Base-by-base conservation (phyloP, 2,113 vertebrate genomes). In the Actinemys pallida region DNA sequence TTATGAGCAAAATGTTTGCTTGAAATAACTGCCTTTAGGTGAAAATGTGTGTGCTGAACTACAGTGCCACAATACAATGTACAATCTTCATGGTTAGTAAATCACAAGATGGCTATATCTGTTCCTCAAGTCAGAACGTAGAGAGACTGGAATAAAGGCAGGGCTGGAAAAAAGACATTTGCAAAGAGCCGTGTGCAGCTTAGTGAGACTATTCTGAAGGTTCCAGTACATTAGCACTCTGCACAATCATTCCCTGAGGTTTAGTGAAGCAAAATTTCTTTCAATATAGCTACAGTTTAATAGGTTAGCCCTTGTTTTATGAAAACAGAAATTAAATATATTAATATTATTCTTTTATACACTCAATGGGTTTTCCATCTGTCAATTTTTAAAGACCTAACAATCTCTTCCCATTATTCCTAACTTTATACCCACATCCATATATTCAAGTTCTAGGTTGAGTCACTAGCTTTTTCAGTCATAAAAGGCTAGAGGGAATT, bases 1-100 rank as follows among this genome's bases (percentile, higher is more conserved):
- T 12, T 20, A 59, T 59, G 57, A 91, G 39, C 10, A 22, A 69
- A 59, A 31, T 83, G 59, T 76, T 42, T 76, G 4, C 25, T 8
- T 0, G 2, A 20, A 84, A 11, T 57, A 62, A 56, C 6, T 57
- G 14, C 45, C 10, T 22, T 1, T 4, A 4, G 24, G 11, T 92
- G 69, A 93, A 92, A 83, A 45, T 14, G 10, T 1, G 3, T 39
- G 19, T 57, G 27, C 4, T 56, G 13, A 22, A 20, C 0, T 42
- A 47, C 5, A 31, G 10, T 57, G 78, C 8, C 57, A 1, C 27
- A 54, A 78, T 8, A 2, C 42, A 0, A 54, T 90, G 79, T 81
- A 85, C 29, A 83, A 83, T 91, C 35, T 62, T 78, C 11, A 49
- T 90, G 17, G n/a, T 45, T 76, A 45, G 25, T 10, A 65, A 79